phyloP scores from a whole-genome alignment of 2,888 invertebrate species.

The Ecliptopera silaceata region DNA sequence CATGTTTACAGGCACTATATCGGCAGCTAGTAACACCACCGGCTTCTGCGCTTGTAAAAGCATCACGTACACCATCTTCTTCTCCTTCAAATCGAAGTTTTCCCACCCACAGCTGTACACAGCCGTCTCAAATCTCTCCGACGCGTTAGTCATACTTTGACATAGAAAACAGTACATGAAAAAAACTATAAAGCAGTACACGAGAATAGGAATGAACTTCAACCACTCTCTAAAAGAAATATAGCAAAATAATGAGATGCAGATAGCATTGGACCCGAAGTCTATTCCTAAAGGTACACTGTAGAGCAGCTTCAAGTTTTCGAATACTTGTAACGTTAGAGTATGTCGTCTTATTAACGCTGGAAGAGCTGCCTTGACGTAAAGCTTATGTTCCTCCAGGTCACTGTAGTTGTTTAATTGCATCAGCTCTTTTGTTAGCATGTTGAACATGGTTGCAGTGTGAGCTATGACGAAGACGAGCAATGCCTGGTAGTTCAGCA shows the following conservation, averaged over 20 bases:
- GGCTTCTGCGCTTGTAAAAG: conserved; percentile 62
- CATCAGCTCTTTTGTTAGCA: conserved; percentile 60
- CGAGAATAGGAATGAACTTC: conserved; percentile 56
- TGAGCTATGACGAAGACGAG: conserved; percentile 63
- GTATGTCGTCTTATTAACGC: conserved; percentile 53
- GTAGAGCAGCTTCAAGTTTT: conserved; percentile 57
- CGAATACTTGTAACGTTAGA: conserved; percentile 49
- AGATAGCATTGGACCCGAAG: conserved; percentile 63
- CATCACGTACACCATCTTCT: conserved; percentile 58
- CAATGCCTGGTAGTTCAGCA: conserved; percentile 61
- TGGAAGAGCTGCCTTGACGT: conserved; percentile 48
- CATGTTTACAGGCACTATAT: conserved; percentile 71
- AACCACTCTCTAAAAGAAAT: conserved; percentile 58
- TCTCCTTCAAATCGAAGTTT: conserved; percentile 57
- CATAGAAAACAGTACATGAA: conserved; percentile 70
- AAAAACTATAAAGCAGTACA: conserved; percentile 63
- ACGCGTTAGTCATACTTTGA: conserved; percentile 62
- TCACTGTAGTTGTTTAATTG: conserved; percentile 43
- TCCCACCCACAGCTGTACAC: conserved; percentile 75
- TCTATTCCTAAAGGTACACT: conserved; percentile 66
- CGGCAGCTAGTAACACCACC: conserved; percentile 62
- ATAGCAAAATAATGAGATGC: conserved; percentile 62
- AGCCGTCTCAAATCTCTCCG: conserved; percentile 60
- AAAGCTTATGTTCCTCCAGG: conserved; percentile 35
- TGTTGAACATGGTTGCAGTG: conserved; percentile 59